A percentile compares a stretch with the other conserved stretches of the same genome.
These are phyloP conservation scores for Dryomyza anilis DNA, from an alignment of 2,888 invertebrate species.

Conservation along the genomic window DNA sequence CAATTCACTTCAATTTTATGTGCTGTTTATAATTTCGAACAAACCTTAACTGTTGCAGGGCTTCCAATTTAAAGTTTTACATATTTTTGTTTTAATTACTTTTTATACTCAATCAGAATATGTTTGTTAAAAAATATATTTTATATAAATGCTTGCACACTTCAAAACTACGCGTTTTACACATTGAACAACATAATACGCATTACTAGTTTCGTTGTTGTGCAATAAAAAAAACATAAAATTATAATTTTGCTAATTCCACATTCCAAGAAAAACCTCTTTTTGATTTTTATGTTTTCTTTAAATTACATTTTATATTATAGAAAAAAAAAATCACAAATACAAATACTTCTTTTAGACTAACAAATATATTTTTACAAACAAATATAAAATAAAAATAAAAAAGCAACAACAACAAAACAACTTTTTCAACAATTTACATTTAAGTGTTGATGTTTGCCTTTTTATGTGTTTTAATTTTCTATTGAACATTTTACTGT, in stretches of 20 bases:
- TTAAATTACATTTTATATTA: neutral
- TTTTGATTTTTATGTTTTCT: neutral
- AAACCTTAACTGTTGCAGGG: constrained; percentile 14
- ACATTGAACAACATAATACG: neutral
- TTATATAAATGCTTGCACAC: too few species aligned
- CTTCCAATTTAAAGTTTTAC: neutral
- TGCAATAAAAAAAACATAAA: neutral
- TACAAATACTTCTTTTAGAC: neutral
- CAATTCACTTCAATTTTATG: too few species aligned
- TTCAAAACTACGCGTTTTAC: neutral
- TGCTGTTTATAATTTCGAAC: neutral
- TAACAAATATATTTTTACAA: neutral
- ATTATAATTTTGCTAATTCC: neutral
- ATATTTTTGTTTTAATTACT: neutral
- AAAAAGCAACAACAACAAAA: constrained; percentile 2
- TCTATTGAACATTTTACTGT: too few species aligned
- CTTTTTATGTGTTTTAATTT: constrained; percentile 9
- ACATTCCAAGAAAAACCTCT: constrained; percentile 5
- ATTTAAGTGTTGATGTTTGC: constrained; percentile 18
- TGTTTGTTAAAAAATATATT: too few species aligned
- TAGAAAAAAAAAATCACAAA: neutral
- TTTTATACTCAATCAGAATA: too few species aligned
- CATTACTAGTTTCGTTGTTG: neutral
- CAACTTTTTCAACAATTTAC: neutral
- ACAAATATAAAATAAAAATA: too few species aligned